Percentiles rank a stretch among this genome's conserved stretches.
Conservation (phyloP, 2,888 invertebrate genomes). For the Drosophila meridiana region DNA sequence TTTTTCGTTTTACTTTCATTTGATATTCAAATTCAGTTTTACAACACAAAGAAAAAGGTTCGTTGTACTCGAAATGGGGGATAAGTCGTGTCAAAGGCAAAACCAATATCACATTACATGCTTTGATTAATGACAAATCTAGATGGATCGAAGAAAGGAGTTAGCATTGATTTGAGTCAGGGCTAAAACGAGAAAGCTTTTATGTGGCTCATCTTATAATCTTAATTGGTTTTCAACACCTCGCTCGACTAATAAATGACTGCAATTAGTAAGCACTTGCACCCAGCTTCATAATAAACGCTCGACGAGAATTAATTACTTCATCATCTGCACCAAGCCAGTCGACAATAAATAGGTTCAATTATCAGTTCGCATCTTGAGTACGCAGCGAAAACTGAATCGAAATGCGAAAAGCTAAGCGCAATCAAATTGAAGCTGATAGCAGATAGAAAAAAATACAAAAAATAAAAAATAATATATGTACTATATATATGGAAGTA, state of each 20-base stretch:
- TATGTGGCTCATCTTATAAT: slow-evolving; percentile 4
- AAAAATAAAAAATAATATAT: slow-evolving; percentile 1
- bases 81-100: neutral
- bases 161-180: neutral
- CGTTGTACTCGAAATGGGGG: slow-evolving; percentile 35
- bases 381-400: slow-evolving; percentile 7
- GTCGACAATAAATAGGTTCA: slow-evolving; percentile 33
- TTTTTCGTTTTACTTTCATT: slow-evolving; percentile 29
- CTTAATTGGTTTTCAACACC: slow-evolving; percentile 16
- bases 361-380: slow-evolving; percentile 33
- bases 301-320: slow-evolving; percentile 52
- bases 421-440: slow-evolving; percentile 54
- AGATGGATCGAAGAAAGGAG: neutral
- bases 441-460: slow-evolving; percentile 15
- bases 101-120: neutral
- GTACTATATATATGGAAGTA: slow-evolving; percentile 45
- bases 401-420: slow-evolving; percentile 5
- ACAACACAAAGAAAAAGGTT: slow-evolving; percentile 20
- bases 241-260: slow-evolving; percentile 12
- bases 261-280: slow-evolving; percentile 41
- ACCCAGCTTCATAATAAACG: slow-evolving; percentile 23
- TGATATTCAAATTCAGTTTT: slow-evolving; percentile 30
- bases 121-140: slow-evolving; percentile 16
- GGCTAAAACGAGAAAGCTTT: neutral
- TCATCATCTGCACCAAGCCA: slow-evolving; percentile 40